These are phyloP conservation scores for Agelastica alni DNA, from an alignment of 2,888 invertebrate species.

Conservation along the genomic window DNA sequence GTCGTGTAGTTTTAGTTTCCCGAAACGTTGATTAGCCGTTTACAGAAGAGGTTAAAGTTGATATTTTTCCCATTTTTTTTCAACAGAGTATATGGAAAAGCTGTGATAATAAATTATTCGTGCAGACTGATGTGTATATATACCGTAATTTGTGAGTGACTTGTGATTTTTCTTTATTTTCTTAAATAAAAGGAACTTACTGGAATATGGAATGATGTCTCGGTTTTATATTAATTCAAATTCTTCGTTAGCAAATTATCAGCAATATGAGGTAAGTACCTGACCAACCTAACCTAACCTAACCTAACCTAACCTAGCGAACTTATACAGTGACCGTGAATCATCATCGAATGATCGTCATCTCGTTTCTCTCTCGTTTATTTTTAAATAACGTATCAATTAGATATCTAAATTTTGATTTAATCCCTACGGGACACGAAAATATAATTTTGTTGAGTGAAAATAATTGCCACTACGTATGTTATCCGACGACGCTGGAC, in stretches of 20 bases:
- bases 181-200: slow-evolving; percentile 27
- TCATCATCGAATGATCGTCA: too few species aligned
- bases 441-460: too few species aligned
- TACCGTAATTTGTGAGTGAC: slow-evolving; percentile 34
- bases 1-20: slow-evolving; percentile 23
- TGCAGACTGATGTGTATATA: slow-evolving; percentile 31
- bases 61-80: too few species aligned
- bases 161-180: slow-evolving; percentile 30
- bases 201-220: slow-evolving; percentile 55
- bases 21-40: slow-evolving; percentile 2
- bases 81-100: background rate
- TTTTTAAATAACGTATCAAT: too few species aligned
- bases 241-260: slow-evolving; percentile 54
- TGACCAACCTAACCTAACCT: background rate
- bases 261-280: slow-evolving; percentile 57
- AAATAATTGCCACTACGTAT: too few species aligned
- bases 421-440: too few species aligned
- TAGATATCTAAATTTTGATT: too few species aligned
- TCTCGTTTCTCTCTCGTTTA: too few species aligned
- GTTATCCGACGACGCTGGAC: too few species aligned
- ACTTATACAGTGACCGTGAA: too few species aligned
- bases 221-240: slow-evolving; percentile 56
- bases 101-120: slow-evolving; percentile 27
- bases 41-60: background rate
- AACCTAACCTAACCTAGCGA: background rate